These are phyloP conservation scores for Habroteleia sp. DNA, from an alignment of 2,888 invertebrate species.

Conservation along the genomic window DNA sequence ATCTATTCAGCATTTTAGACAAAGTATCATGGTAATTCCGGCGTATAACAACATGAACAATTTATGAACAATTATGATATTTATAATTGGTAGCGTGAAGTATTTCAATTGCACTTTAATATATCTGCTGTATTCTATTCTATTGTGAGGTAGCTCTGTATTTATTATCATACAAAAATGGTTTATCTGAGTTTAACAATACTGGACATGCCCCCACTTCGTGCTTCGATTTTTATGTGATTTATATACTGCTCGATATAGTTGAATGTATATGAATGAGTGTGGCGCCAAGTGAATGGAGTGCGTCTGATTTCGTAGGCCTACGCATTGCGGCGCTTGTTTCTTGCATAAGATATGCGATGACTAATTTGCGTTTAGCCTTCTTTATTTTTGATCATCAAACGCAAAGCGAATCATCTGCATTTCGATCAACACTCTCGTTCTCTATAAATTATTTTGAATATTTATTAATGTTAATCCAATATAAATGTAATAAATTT, in stretches of 20 bases:
- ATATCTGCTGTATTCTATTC: constrained; percentile 34
- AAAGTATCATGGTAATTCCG: constrained; percentile 15
- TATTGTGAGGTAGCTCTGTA: constrained; percentile 50
- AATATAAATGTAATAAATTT: no score
- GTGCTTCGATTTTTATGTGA: constrained; percentile 41
- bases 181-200: constrained; percentile 55
- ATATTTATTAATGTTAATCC: no score
- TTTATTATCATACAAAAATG: constrained; percentile 55
- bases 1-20: no score
- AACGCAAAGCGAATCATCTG: not conserved
- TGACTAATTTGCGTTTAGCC: constrained; percentile 75
- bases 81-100: constrained; percentile 39
- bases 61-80: constrained; percentile 48
- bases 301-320: constrained; percentile 77
- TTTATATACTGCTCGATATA: constrained; percentile 59
- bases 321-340: constrained; percentile 70
- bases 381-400: constrained; percentile 43
- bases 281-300: constrained; percentile 81
- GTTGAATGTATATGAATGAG: constrained; percentile 76
- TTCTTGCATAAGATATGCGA: constrained; percentile 62
- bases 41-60: constrained; percentile 15
- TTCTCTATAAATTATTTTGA: no score
- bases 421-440: no score
- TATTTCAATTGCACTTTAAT: constrained; percentile 43
- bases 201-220: constrained; percentile 14